phyloP scores from a whole-genome alignment of 2,113 vertebrate genomes.

The Stercorarius parasiticus region DNA sequence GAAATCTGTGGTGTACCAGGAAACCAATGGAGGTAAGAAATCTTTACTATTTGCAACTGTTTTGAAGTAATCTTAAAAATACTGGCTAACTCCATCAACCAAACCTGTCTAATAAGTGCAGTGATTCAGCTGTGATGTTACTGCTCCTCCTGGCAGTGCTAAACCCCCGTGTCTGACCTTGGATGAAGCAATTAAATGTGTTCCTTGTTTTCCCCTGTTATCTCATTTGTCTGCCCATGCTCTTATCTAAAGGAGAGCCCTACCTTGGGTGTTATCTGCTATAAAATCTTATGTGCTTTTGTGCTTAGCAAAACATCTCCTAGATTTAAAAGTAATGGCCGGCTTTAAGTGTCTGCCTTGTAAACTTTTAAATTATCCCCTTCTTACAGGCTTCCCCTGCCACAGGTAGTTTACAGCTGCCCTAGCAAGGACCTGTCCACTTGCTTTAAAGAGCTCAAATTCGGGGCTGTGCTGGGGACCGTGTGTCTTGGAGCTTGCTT shows the following conservation, averaged over 20 bases:
- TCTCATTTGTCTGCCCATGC: not conserved
- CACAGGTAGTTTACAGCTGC: not conserved
- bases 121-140: not conserved
- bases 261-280: not conserved
- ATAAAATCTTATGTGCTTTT: not conserved
- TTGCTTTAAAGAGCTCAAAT: not conserved
- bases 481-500: not conserved
- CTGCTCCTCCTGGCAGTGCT: not conserved
- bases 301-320: not conserved
- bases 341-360: not conserved
- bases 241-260: not conserved
- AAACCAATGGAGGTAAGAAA: slow-evolving; percentile 91
- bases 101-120: not conserved
- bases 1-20: slow-evolving; percentile 95
- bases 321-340: not conserved
- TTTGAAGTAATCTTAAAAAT: not conserved
- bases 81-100: not conserved
- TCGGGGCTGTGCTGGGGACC: not conserved
- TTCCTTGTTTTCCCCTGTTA: not conserved
- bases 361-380: not conserved
- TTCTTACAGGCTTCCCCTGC: not conserved
- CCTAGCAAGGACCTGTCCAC: not conserved
- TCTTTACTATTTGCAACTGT: not conserved
- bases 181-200: not conserved
- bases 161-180: not conserved